These are phyloP conservation scores for Meganola albula DNA, from an alignment of 2,888 invertebrate species.

Conservation along the genomic window DNA sequence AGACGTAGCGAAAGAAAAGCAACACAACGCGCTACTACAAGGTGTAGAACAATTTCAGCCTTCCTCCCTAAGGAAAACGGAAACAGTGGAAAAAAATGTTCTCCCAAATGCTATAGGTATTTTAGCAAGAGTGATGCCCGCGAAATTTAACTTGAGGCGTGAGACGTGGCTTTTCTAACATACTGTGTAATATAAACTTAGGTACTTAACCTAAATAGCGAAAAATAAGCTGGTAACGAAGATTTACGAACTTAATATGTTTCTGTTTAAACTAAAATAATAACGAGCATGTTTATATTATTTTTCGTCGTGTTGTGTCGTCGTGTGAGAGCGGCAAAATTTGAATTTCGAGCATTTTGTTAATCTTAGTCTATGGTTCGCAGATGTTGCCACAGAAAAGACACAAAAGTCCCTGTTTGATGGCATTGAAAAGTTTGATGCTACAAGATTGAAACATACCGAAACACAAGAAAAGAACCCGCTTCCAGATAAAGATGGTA, in stretches of 20 bases:
- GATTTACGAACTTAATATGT: slow-evolving; percentile 19
- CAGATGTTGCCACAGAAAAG: slow-evolving; percentile 93
- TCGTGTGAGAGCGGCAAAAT: slow-evolving; percentile 21
- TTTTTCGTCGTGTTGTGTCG: slow-evolving; percentile 16
- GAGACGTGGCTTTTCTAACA: slow-evolving; percentile 31
- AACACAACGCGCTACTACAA: slow-evolving; percentile 85
- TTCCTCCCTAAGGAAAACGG: slow-evolving; percentile 84
- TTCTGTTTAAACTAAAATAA: slow-evolving; percentile 31
- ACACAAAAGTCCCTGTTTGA: slow-evolving; percentile 89
- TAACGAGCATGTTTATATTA: slow-evolving; percentile 44
- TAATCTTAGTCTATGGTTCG: slow-evolving; percentile 39
- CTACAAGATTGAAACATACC: slow-evolving; percentile 90
- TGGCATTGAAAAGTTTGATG: slow-evolving; percentile 91
- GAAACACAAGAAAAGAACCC: slow-evolving; percentile 96
- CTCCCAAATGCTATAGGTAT: slow-evolving; percentile 92
- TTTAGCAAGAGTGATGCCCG: slow-evolving; percentile 7
- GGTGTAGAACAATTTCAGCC: slow-evolving; percentile 87
- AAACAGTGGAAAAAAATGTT: slow-evolving; percentile 88
- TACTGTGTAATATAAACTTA: slow-evolving; percentile 28
- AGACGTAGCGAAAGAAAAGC: slow-evolving; percentile 86
- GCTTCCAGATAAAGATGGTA: slow-evolving; percentile 96
- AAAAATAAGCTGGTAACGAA: no score
- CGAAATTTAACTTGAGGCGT: slow-evolving; percentile 2
- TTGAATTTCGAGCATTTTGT: slow-evolving; percentile 9
- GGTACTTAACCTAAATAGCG: slow-evolving; percentile 23